Evolutionary conservation across 1,140 invertebrate species (phyloP).

Genomic region (Pachypsylla venusta): DNA sequence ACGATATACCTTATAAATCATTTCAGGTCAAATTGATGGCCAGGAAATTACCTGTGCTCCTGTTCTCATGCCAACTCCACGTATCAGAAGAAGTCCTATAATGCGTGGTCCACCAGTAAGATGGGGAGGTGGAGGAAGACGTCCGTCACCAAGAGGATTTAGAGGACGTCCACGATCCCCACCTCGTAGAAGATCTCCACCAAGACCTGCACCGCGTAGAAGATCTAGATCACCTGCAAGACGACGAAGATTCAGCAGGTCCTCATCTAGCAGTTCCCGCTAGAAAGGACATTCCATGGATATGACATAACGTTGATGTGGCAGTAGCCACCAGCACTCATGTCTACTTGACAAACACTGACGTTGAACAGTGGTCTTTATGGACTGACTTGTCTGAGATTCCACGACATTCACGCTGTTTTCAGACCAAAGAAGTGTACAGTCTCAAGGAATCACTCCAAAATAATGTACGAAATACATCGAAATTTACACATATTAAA

Average conservation of each 20-base stretch:
- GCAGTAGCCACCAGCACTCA: no score
- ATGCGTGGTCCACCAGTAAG: slow-evolving; percentile 37
- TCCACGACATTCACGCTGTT: no score
- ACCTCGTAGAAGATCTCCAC: slow-evolving; percentile 37
- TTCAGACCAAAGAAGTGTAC: no score
- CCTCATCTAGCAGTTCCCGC: slow-evolving; percentile 61
- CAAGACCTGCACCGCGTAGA: slow-evolving; percentile 34
- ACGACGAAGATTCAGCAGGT: slow-evolving; percentile 60
- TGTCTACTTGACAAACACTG: no score
- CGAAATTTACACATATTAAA: no score
- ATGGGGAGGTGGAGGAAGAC: slow-evolving; percentile 28
- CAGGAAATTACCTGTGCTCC: slow-evolving; percentile 89
- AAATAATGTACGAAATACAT: no score
- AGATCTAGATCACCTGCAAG: slow-evolving; percentile 37
- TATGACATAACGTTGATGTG: no score
- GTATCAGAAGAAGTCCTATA: slow-evolving; percentile 44
- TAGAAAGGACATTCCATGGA: no score
- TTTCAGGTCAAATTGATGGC: slow-evolving; percentile 61
- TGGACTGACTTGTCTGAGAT: no score
- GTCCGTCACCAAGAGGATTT: slow-evolving; percentile 35
- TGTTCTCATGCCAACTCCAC: slow-evolving; percentile 57
- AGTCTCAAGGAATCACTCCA: no score
- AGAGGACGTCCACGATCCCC: slow-evolving; percentile 36
- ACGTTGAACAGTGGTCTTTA: no score
- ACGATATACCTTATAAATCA: not conserved